Conservation (phyloP, 1,140 invertebrate genomes). For the Orchesella cincta region DNA sequence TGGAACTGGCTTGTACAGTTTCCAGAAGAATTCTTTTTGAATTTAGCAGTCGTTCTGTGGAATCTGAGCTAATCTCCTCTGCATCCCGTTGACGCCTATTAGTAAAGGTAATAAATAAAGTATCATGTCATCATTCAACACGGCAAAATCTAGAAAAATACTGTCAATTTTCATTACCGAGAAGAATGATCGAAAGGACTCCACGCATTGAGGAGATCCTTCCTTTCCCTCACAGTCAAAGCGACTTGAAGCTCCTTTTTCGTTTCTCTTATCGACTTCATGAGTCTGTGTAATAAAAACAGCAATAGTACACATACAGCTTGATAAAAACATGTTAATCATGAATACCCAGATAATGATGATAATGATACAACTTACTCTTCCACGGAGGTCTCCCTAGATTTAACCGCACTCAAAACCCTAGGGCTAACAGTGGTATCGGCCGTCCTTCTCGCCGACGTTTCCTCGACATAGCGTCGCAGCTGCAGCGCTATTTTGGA, state of each 20-base stretch:
- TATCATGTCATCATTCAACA: not conserved
- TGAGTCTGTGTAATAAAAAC: constrained; percentile 31
- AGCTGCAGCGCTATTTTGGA: not conserved
- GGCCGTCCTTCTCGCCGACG: not conserved
- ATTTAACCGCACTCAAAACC: not conserved
- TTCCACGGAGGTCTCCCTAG: not conserved
- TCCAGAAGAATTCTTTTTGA: constrained; percentile 81
- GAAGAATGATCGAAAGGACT: constrained; percentile 38
- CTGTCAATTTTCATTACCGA: too few species aligned
- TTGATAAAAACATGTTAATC: not conserved
- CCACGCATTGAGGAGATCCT: constrained; percentile 41
- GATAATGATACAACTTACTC: constrained; percentile 35
- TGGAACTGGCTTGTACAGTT: constrained; percentile 80
- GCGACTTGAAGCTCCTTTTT: constrained; percentile 37
- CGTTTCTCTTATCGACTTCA: constrained; percentile 1
- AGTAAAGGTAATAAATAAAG: not conserved
- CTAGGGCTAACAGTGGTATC: not conserved
- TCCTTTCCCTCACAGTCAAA: constrained; percentile 9
- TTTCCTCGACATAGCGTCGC: not conserved
- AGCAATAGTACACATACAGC: not conserved
- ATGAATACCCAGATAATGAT: not conserved
- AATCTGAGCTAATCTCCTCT: constrained; percentile 30
- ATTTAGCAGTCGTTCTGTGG: constrained; percentile 77
- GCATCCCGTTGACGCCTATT: not conserved
- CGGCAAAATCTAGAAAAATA: too few species aligned